phyloP scores from a whole-genome alignment of 2,797 vertebrate species.

The Tamandua tetradactyla region DNA sequence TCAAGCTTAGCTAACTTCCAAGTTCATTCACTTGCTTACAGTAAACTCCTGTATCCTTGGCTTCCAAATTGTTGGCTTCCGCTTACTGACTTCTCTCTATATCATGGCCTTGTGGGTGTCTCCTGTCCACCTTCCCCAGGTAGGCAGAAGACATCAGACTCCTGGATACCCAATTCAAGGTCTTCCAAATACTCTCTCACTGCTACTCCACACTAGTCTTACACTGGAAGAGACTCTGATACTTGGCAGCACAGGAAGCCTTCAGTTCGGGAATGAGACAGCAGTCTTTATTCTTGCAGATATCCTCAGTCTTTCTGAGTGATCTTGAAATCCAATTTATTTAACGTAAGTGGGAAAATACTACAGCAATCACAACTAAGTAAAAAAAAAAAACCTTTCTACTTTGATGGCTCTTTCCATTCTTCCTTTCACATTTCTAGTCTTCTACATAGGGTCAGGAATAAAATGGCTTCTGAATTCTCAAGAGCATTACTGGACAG shows the following conservation, averaged over 20 bases:
- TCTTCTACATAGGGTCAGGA: background rate
- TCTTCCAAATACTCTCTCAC: slow-evolving; percentile 3
- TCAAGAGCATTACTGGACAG: background rate
- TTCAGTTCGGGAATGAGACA: background rate
- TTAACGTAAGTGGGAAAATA: background rate
- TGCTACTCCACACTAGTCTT: background rate
- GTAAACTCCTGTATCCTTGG: background rate
- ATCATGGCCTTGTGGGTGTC: background rate
- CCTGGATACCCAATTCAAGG: background rate
- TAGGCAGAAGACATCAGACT: background rate
- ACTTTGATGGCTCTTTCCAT: background rate
- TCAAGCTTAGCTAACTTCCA: background rate
- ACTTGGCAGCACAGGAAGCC: background rate
- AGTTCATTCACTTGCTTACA: background rate
- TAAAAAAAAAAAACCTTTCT: background rate
- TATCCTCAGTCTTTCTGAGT: background rate
- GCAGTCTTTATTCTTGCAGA: background rate
- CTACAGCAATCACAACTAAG: background rate
- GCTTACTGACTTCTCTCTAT: background rate
- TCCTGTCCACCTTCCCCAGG: background rate
- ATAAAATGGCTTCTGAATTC: background rate
- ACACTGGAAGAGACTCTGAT: background rate
- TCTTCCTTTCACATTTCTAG: background rate
- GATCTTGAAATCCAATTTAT: background rate
- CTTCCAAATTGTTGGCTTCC: background rate